phyloP scores from a whole-genome alignment of 2,797 vertebrate species.

The Bufotes viridis region DNA sequence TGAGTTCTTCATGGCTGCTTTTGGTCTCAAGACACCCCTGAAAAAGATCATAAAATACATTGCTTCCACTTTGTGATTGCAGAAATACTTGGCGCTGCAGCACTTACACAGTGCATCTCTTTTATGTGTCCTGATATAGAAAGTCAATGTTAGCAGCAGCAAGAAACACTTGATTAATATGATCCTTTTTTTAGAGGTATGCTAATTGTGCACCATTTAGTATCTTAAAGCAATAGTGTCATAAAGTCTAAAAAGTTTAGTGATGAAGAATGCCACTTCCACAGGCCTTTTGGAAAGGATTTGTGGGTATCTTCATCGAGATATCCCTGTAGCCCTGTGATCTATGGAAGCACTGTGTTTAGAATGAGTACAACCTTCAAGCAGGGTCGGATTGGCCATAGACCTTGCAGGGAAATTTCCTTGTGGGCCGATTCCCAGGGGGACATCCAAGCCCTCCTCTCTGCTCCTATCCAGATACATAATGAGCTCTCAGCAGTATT shows the following conservation, averaged over 20 bases:
- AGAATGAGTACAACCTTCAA: too few species aligned
- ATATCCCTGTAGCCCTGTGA: too few species aligned
- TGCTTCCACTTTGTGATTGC: background rate
- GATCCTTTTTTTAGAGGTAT: background rate
- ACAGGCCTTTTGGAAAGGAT: too few species aligned
- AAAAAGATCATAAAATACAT: conserved; percentile 15
- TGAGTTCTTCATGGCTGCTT: background rate
- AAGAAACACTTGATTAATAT: background rate
- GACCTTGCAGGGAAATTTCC: too few species aligned
- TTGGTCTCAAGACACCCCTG: conserved; percentile 12
- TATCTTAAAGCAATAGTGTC: background rate
- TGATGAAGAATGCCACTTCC: too few species aligned
- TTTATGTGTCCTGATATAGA: background rate
- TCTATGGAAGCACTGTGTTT: too few species aligned
- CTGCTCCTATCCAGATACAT: too few species aligned
- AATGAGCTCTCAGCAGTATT: too few species aligned
- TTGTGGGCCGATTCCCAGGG: too few species aligned
- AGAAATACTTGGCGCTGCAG: background rate
- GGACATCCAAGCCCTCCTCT: too few species aligned
- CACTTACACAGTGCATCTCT: background rate
- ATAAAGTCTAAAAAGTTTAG: background rate
- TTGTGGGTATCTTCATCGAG: too few species aligned
- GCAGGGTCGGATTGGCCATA: too few species aligned
- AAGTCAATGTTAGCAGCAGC: background rate
- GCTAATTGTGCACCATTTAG: background rate